Conservation (phyloP, 2,113 vertebrate genomes). For the Gadus macrocephalus region DNA sequence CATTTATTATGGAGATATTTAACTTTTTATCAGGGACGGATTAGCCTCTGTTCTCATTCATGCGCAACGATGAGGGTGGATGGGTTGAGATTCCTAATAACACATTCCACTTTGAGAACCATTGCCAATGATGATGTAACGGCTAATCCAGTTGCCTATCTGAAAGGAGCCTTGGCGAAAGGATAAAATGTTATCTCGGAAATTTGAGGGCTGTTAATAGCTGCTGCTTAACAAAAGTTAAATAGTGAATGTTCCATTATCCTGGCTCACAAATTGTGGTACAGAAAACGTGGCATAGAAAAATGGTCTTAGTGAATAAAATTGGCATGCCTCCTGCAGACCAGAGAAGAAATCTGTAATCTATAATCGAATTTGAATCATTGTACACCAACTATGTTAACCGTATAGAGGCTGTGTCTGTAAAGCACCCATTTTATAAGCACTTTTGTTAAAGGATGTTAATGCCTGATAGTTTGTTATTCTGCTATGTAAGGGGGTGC, state of each 20-base stretch:
- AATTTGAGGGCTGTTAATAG: no score
- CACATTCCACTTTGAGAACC: conserved; percentile 45
- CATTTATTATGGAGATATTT: no score
- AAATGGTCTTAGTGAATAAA: no score
- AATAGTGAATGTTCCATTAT: no score
- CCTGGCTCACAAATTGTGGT: no score
- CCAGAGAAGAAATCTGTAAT: no score
- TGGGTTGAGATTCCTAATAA: conserved; percentile 7
- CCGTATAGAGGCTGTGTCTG: conserved; percentile 3
- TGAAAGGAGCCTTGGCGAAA: no score
- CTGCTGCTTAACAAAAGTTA: no score
- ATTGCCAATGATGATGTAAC: conserved; percentile 24
- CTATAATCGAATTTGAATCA: neutral
- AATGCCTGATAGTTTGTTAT: conserved; percentile 16
- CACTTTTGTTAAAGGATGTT: conserved; percentile 25
- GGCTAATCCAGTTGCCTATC: neutral
- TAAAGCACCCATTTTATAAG: conserved; percentile 14
- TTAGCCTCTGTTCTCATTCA: neutral
- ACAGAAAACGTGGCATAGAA: no score
- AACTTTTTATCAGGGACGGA: no score
- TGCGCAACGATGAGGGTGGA: conserved; percentile 7
- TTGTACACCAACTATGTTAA: conserved; percentile 14
- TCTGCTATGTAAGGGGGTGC: conserved; percentile 2
- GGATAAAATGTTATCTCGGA: no score
- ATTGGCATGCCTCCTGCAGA: no score